Evolutionary conservation across 2,888 invertebrate genomes (phyloP).

Genomic region (Agonopterix arenella): DNA sequence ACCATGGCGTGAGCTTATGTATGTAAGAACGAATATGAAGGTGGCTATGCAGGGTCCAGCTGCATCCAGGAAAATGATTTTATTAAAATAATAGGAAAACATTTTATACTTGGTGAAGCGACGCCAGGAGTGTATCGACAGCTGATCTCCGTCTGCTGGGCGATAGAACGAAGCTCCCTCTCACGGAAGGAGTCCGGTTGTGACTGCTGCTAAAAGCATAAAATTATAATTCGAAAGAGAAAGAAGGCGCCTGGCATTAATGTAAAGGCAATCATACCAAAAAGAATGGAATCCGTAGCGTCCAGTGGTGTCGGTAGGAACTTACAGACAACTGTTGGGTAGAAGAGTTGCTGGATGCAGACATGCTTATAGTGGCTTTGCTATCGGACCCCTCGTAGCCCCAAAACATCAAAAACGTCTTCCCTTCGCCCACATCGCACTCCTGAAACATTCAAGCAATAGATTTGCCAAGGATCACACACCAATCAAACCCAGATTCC

Average conservation of each 20-base stretch:
- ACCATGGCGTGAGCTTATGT: too few relatives aligned
- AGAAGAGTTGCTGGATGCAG: conserved; percentile 57
- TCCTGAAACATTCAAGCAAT: conserved; percentile 30
- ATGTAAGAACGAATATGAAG: too few relatives aligned
- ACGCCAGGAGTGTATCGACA: conserved; percentile 46
- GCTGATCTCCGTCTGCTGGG: conserved; percentile 63
- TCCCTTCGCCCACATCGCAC: conserved; percentile 53
- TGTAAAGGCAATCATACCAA: too few relatives aligned
- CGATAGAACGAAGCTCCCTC: conserved; percentile 44
- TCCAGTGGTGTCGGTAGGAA: too few relatives aligned
- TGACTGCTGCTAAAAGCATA: background rate
- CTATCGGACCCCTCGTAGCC: conserved; percentile 51
- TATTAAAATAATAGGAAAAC: background rate
- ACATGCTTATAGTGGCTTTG: conserved; percentile 53
- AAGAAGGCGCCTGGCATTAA: too few relatives aligned
- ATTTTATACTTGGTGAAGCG: background rate
- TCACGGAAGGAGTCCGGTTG: conserved; percentile 23
- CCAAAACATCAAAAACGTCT: conserved; percentile 60
- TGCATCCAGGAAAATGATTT: background rate
- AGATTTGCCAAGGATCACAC: too few relatives aligned
- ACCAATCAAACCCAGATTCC: too few relatives aligned
- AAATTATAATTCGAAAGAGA: too few relatives aligned
- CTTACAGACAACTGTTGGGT: background rate
- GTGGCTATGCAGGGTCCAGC: too few relatives aligned
- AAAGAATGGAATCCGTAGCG: too few relatives aligned